phyloP scores from a whole-genome alignment of 2,888 invertebrate species.

The Fragum fragum region DNA sequence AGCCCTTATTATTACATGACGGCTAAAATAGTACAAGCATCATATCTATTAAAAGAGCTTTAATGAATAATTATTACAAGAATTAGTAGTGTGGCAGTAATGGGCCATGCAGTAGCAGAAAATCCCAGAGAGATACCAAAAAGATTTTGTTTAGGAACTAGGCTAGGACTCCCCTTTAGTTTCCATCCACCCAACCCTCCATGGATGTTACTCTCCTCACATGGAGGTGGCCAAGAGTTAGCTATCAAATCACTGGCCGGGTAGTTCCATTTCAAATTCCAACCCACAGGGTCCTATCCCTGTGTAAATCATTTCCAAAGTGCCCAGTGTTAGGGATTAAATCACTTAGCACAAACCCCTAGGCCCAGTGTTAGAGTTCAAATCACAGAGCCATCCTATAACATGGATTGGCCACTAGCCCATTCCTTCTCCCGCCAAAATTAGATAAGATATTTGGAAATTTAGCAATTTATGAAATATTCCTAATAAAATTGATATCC shows the following conservation, averaged over 20 bases:
- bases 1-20: too few relatives aligned
- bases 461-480: neutral
- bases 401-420: conserved; percentile 15
- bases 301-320: neutral
- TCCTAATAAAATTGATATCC: neutral
- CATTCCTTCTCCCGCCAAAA: neutral
- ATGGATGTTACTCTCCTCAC: conserved; percentile 1
- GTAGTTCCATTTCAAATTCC: neutral
- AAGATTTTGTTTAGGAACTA: neutral
- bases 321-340: neutral
- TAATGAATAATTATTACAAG: too few relatives aligned
- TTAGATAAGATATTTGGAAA: neutral
- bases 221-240: conserved; percentile 25
- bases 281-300: neutral
- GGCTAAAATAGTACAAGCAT: too few relatives aligned
- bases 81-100: too few relatives aligned
- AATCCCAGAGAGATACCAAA: conserved; percentile 1
- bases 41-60: too few relatives aligned
- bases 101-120: conserved; percentile 9
- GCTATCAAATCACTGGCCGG: neutral
- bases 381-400: neutral
- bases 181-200: neutral
- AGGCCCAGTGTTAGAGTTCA: neutral
- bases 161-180: neutral
- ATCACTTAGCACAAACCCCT: neutral